These are phyloP conservation scores for Latrodectus geometricus DNA, from an alignment of 1,140 invertebrate genomes.

Conservation along the genomic window DNA sequence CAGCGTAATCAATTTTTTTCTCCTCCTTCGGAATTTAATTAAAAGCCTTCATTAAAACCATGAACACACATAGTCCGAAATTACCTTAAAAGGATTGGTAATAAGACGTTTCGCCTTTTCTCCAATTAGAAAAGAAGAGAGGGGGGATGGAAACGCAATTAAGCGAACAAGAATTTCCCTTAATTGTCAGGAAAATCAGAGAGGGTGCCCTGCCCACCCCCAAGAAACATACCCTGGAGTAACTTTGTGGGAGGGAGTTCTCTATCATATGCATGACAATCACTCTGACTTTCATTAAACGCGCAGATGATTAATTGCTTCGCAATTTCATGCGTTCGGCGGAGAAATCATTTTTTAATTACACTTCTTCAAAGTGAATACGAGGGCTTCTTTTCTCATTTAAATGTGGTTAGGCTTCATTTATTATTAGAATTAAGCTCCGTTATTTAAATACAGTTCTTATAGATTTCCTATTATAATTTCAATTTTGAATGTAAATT, in stretches of 20 bases:
- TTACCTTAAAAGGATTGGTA: not conserved
- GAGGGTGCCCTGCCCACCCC: not conserved
- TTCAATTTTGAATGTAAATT: not conserved
- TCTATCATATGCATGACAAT: constrained; percentile 4
- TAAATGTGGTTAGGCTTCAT: not conserved
- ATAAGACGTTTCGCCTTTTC: not conserved
- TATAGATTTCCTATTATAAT: not conserved
- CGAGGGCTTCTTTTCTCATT: not conserved
- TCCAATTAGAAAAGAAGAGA: not conserved
- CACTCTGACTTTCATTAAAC: constrained; percentile 17
- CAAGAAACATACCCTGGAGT: not conserved
- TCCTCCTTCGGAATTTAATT: not conserved
- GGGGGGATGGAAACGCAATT: not conserved
- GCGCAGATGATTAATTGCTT: constrained; percentile 23
- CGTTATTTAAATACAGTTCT: not conserved
- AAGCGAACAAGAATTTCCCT: not conserved
- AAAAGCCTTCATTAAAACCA: not conserved
- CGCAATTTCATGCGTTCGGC: not conserved
- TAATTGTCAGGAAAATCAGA: constrained; percentile 8
- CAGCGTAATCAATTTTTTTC: not conserved
- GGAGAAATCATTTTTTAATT: not conserved
- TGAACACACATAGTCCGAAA: not conserved
- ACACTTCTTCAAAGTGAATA: not conserved
- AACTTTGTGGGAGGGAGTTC: not conserved
- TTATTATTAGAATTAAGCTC: not conserved